Percentiles rank a stretch among this genome's conserved stretches.
phyloP scores from a whole-genome alignment of 1,140 invertebrate species.

The Leucophenga varia region DNA sequence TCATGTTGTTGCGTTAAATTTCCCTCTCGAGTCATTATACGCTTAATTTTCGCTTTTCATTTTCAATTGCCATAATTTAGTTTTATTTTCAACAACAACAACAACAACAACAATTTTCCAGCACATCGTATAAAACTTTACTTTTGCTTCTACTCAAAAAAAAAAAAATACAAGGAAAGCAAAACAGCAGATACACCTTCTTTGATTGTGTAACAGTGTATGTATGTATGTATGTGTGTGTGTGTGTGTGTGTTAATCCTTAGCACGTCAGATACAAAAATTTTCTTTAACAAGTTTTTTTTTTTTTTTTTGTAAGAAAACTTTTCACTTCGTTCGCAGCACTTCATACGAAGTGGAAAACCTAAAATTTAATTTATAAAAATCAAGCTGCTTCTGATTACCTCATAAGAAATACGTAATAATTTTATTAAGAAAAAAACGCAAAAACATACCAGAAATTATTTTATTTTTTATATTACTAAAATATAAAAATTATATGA shows the following conservation, averaged over 20 bases:
- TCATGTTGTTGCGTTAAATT: too few species aligned
- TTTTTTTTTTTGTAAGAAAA: too few species aligned
- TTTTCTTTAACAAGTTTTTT: too few species aligned
- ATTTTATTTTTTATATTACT: not conserved
- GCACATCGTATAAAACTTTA: too few species aligned
- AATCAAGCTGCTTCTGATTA: slow-evolving; percentile 49
- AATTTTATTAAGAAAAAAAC: slow-evolving; percentile 50
- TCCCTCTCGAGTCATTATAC: slow-evolving; percentile 38
- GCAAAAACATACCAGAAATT: not conserved
- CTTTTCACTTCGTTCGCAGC: too few species aligned
- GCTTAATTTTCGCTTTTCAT: slow-evolving; percentile 56
- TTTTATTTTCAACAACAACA: slow-evolving; percentile 51
- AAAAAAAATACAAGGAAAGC: too few species aligned
- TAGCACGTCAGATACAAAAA: slow-evolving; percentile 14
- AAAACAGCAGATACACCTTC: too few species aligned
- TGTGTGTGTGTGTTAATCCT: not conserved
- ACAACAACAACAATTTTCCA: too few species aligned
- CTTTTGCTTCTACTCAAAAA: too few species aligned
- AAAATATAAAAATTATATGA: not conserved
- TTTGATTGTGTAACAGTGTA: too few species aligned
- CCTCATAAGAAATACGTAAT: slow-evolving; percentile 54
- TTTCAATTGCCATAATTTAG: slow-evolving; percentile 56
- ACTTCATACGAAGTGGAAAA: slow-evolving; percentile 4
- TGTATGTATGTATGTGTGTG: slow-evolving; percentile 3
- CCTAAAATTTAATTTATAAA: slow-evolving; percentile 48